phyloP scores from a whole-genome alignment of 2,888 invertebrate genomes.

The Hybos culiciformis region DNA sequence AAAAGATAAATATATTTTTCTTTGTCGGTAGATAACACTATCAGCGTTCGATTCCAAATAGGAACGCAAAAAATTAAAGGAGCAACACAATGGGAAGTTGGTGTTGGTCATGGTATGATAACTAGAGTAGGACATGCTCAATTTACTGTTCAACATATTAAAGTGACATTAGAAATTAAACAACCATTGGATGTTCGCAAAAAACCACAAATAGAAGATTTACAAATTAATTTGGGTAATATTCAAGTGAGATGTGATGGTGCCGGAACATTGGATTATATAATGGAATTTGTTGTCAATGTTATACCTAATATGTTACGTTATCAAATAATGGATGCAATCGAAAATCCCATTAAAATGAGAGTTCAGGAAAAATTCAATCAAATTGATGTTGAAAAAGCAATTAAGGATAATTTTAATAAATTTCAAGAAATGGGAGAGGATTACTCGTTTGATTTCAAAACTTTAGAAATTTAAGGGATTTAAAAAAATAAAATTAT shows the following conservation, averaged over 20 bases:
- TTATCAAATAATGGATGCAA: conserved; percentile 74
- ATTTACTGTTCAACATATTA: conserved; percentile 68
- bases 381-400: conserved; percentile 56
- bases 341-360: conserved; percentile 63
- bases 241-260: conserved; percentile 74
- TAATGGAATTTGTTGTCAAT: conserved; percentile 67
- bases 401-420: conserved; percentile 55
- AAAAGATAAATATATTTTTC: too few relatives aligned
- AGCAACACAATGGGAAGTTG: conserved; percentile 64
- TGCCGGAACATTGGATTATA: conserved; percentile 73
- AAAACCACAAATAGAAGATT: conserved; percentile 52
- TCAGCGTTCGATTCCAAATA: conserved; percentile 45
- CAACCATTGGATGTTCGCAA: conserved; percentile 67
- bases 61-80: conserved; percentile 71
- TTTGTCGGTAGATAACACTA: conserved; percentile 57
- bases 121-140: conserved; percentile 57
- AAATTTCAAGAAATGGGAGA: conserved; percentile 42
- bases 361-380: conserved; percentile 55
- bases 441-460: conserved; percentile 26
- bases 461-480: conserved; percentile 14
- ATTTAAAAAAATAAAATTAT: background rate
- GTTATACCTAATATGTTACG: conserved; percentile 71
- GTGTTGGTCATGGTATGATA: conserved; percentile 50
- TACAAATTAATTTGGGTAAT: conserved; percentile 70
- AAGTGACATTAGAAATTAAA: conserved; percentile 50